Conservation (phyloP, 1,140 invertebrate species). For the Elysia chlorotica region DNA sequence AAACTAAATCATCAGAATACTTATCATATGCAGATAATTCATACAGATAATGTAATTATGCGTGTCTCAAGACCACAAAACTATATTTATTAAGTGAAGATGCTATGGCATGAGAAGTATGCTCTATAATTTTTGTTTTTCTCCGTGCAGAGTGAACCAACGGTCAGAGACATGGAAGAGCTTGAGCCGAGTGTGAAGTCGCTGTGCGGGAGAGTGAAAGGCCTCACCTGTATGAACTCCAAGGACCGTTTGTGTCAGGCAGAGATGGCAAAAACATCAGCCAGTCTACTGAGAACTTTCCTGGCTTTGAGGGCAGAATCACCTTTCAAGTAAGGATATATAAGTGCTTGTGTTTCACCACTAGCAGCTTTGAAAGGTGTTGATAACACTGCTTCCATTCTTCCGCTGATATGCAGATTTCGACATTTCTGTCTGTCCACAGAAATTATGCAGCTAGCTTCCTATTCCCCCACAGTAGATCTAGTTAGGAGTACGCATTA, state of each 20-base stretch:
- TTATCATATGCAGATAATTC: too few species aligned
- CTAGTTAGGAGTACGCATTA: neutral
- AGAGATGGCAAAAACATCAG: slow-evolving; percentile 70
- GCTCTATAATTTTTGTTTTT: too few species aligned
- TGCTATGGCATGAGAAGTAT: too few species aligned
- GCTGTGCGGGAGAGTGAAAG: slow-evolving; percentile 69
- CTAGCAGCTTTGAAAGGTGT: too few species aligned
- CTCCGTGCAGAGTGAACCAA: slow-evolving; percentile 48
- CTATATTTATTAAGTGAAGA: too few species aligned
- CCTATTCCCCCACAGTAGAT: too few species aligned
- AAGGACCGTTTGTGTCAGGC: slow-evolving; percentile 71
- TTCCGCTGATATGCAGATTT: neutral
- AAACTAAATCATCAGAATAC: too few species aligned
- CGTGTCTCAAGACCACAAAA: too few species aligned
- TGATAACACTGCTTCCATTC: neutral
- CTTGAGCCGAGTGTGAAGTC: slow-evolving; percentile 70
- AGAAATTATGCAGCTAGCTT: neutral
- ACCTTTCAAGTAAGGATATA: slow-evolving; percentile 1
- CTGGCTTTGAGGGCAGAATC: slow-evolving; percentile 61
- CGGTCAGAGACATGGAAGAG: slow-evolving; percentile 69
- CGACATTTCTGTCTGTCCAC: neutral
- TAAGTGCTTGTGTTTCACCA: too few species aligned
- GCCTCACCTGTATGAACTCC: slow-evolving; percentile 69
- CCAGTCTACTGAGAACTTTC: slow-evolving; percentile 66
- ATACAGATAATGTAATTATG: too few species aligned